These are phyloP conservation scores for Trisateles emortualis DNA, from an alignment of 2,888 invertebrate genomes.

Conservation along the genomic window DNA sequence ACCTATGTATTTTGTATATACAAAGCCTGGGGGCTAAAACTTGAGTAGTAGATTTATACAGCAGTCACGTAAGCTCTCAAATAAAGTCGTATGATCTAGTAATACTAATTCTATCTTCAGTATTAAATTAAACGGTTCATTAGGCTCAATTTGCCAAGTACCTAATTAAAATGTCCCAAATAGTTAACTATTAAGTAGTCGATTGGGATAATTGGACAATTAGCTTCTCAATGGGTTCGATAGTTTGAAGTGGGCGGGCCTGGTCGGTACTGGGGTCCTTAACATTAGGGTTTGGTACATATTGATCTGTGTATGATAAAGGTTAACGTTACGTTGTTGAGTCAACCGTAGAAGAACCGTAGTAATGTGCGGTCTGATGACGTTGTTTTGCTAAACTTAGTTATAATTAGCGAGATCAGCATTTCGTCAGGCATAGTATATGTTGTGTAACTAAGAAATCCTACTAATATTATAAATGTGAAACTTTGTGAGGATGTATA, in stretches of 20 bases:
- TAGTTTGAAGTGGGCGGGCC: constrained; percentile 22
- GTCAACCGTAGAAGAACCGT: too few species aligned
- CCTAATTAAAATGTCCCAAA: constrained; percentile 45
- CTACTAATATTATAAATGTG: too few species aligned
- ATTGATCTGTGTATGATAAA: neutral
- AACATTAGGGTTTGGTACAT: constrained; percentile 2
- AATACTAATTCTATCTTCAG: constrained; percentile 30
- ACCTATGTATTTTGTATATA: too few species aligned
- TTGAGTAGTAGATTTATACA: too few species aligned
- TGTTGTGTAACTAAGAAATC: too few species aligned
- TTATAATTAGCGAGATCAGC: too few species aligned
- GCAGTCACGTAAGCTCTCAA: too few species aligned
- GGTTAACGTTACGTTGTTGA: neutral
- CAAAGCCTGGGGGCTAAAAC: too few species aligned
- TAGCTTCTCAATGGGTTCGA: constrained; percentile 29
- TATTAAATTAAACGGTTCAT: constrained; percentile 32
- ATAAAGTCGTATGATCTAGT: neutral
- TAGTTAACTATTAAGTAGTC: constrained; percentile 39
- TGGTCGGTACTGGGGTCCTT: neutral
- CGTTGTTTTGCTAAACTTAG: too few species aligned
- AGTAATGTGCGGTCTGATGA: too few species aligned
- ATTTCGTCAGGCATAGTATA: too few species aligned
- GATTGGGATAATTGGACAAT: constrained; percentile 49
- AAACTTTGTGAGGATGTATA: too few species aligned
- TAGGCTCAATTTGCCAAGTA: constrained; percentile 36